Base-by-base conservation (phyloP, 1,140 invertebrate species). In the Copidosoma floridanum region DNA sequence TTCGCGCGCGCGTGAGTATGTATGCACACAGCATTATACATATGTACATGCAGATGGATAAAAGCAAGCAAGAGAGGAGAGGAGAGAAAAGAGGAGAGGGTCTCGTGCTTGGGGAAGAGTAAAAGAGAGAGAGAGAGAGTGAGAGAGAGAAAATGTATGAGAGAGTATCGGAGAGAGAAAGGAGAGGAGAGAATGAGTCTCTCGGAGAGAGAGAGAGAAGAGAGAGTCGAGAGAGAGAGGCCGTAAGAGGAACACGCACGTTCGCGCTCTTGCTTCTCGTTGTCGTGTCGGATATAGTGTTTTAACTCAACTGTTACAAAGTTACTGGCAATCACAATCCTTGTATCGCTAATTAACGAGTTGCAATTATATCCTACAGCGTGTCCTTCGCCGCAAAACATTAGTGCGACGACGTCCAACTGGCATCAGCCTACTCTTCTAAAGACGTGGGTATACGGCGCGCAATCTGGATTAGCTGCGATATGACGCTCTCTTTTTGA, bases 171-270 rank as follows among this genome's bases (percentile, higher is more conserved):
- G 48, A 40, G 52, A 40, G 62, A 47, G 41, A 58, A 57, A 60
- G 59, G 59, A 64, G 48, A 38, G 58, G 51, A 57, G 52, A 61
- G 57, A 46, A 43, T 62, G 61, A 43, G 51, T 54, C 29, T 41
- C 56, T 58, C 60, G 61, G 14, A 46, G 54, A 56, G 60, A 62
- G 52, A 11, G 26, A 11, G 50, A 44, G 46, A n/a, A n/a, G n/a
- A n/a, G n/a, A n/a, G n/a, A n/a, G n/a, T n/a, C n/a, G n/a, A 20
- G 14, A 12, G 50, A 11, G 24, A 35, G 24, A 35, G 29, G 3
- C 2, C 11, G 27, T 6, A 14, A 27, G 50, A 61, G 48, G 26
- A 43, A 46, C 24, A 47, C 21, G 26, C 53, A 24, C 40, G 47
- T 26, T 29, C 41, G 44, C 38, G 47, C 51, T 44, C 53, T 38